phyloP scores from a whole-genome alignment of 2,888 invertebrate genomes.

The Pseudococcus longispinus region DNA sequence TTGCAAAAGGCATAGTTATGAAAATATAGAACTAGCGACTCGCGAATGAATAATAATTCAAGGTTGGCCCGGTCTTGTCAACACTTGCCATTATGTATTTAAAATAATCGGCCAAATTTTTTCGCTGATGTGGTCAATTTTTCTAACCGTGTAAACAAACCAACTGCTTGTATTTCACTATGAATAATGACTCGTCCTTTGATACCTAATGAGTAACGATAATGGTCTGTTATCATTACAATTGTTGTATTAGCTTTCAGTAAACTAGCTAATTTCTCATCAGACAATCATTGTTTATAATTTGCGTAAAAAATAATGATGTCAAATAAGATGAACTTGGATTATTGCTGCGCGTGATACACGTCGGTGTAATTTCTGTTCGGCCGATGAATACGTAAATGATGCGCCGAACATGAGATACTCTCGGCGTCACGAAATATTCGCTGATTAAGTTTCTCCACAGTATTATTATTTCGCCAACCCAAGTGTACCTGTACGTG shows the following conservation, averaged over 20 bases:
- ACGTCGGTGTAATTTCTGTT: neutral
- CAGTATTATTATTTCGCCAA: neutral
- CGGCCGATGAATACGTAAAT: neutral
- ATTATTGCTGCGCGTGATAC: neutral
- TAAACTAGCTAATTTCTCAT: neutral
- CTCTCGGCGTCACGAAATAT: neutral
- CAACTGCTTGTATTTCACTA: neutral
- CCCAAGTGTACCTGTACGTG: neutral
- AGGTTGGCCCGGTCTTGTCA: neutral
- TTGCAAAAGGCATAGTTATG: neutral
- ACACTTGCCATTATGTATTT: neutral
- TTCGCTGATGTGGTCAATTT: neutral
- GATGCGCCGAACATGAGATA: neutral
- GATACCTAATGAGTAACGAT: neutral
- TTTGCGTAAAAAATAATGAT: neutral
- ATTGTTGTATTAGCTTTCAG: neutral
- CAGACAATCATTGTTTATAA: neutral
- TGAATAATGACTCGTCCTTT: neutral
- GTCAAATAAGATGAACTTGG: conserved; percentile 28
- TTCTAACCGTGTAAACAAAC: neutral
- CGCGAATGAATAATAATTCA: neutral
- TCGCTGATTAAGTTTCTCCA: conserved; percentile 11
- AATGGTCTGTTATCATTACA: neutral
- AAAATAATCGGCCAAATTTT: neutral
- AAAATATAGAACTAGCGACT: neutral